phyloP scores from a whole-genome alignment of 2,888 invertebrate genomes.

The Drosophila borborema region DNA sequence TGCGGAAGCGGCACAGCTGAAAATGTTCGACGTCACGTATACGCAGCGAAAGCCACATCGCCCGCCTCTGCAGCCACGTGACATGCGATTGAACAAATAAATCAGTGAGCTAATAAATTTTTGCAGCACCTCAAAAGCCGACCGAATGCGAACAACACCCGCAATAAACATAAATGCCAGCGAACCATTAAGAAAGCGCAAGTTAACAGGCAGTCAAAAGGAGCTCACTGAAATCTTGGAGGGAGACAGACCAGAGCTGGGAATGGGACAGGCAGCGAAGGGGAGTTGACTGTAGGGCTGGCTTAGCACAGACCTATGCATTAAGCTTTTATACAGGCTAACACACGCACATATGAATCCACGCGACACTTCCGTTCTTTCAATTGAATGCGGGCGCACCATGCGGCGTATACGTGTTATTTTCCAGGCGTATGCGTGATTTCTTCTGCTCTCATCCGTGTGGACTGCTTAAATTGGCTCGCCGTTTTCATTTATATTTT shows the following conservation, averaged over 20 bases:
- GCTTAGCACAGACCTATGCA: background rate
- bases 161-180: slow-evolving; percentile 57
- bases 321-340: background rate
- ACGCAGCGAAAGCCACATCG: slow-evolving; percentile 9
- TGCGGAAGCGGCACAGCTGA: background rate
- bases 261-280: background rate
- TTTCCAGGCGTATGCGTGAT: slow-evolving; percentile 6
- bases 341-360: slow-evolving; percentile 3
- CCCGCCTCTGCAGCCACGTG: slow-evolving; percentile 12
- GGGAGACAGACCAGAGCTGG: background rate
- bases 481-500: background rate
- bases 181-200: slow-evolving; percentile 47
- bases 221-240: slow-evolving; percentile 3
- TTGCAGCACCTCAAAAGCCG: slow-evolving; percentile 16
- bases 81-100: slow-evolving; percentile 68
- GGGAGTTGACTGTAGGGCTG: background rate
- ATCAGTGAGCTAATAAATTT: slow-evolving; percentile 69
- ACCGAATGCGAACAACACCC: slow-evolving; percentile 16
- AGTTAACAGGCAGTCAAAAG: slow-evolving; percentile 31
- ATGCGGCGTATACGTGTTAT: slow-evolving; percentile 58
- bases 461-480: slow-evolving; percentile 33
- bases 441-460: background rate
- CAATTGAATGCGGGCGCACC: slow-evolving; percentile 32
- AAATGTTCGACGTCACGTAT: slow-evolving; percentile 13
- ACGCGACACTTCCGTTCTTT: slow-evolving; percentile 30